A percentile compares a stretch with the other conserved stretches of the same genome.
phyloP scores from a whole-genome alignment of 2,888 invertebrate species.

The Oxystoma pomonae region DNA sequence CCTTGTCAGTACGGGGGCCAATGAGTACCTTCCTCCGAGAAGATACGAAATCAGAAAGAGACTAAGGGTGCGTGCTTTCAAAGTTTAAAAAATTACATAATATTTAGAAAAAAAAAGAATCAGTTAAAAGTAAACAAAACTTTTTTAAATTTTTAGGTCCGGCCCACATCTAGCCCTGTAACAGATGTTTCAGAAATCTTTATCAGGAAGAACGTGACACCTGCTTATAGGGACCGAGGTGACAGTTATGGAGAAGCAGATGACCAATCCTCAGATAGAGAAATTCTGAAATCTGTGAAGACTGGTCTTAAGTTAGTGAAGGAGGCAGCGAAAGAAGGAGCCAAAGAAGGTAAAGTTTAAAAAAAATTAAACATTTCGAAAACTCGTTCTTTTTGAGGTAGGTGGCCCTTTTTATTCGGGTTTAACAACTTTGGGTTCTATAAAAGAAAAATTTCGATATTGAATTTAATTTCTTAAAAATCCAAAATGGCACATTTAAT shows the following conservation, averaged over 20 bases:
- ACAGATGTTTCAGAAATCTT: constrained; percentile 23
- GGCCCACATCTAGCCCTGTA: constrained; percentile 18
- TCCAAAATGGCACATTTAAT: no score
- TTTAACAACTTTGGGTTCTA: no score
- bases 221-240: constrained; percentile 11
- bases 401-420: no score
- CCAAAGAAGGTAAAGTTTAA: constrained; percentile 34
- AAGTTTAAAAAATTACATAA: no score
- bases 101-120: no score
- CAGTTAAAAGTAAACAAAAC: no score
- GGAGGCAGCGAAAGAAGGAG: constrained; percentile 38
- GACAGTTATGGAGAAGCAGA: not conserved
- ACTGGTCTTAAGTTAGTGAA: constrained; percentile 40
- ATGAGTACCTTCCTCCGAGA: constrained; percentile 13
- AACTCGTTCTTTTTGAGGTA: no score
- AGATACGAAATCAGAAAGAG: constrained; percentile 27
- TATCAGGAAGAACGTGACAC: constrained; percentile 17
- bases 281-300: constrained; percentile 35
- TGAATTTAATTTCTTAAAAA: no score
- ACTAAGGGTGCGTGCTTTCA: constrained; percentile 29
- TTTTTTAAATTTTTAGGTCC: constrained; percentile 17
- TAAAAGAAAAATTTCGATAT: no score
- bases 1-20: constrained; percentile 25
- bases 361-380: no score
- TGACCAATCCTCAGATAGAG: constrained; percentile 24